Conservation (phyloP, 1,140 invertebrate species). For the Pectinophora gossypiella region DNA sequence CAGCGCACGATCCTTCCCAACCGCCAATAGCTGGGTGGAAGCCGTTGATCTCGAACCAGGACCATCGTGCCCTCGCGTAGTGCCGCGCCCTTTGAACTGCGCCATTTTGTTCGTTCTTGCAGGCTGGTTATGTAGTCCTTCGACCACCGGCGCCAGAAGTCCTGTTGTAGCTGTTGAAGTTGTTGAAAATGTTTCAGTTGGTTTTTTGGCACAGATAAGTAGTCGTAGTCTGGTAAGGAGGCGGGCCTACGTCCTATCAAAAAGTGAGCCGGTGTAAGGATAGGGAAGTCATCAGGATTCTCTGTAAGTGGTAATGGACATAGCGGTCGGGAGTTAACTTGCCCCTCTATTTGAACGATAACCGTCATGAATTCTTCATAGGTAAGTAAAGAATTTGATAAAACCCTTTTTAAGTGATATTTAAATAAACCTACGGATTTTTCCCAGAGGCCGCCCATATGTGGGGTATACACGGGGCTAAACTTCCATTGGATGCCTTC, state of each 20-base stretch:
- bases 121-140: not conserved
- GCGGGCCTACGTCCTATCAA: conserved; percentile 37
- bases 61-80: conserved; percentile 31
- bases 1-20: not conserved
- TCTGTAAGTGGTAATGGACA: conserved; percentile 25
- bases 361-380: conserved; percentile 15
- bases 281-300: conserved; percentile 27
- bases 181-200: not conserved
- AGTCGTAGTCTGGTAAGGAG: conserved; percentile 17
- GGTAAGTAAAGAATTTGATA: conserved; percentile 22
- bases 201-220: not conserved
- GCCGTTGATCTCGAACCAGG: conserved; percentile 40
- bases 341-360: conserved; percentile 19
- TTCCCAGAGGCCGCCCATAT: conserved; percentile 42
- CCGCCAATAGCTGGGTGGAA: conserved; percentile 19
- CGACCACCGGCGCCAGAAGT: conserved; percentile 26
- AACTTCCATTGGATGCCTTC: conserved; percentile 32
- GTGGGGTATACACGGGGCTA: conserved; percentile 28
- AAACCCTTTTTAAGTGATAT: conserved; percentile 25
- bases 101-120: not conserved
- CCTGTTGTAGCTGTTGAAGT: conserved; percentile 15
- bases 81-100: not conserved
- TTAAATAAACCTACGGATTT: conserved; percentile 32
- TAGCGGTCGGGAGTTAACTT: conserved; percentile 39
- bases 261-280: conserved; percentile 54